A percentile compares a stretch with the other conserved stretches of the same genome.
These are phyloP conservation scores for Lomographa bimaculata DNA, from an alignment of 2,888 invertebrate genomes.

Conservation along the genomic window DNA sequence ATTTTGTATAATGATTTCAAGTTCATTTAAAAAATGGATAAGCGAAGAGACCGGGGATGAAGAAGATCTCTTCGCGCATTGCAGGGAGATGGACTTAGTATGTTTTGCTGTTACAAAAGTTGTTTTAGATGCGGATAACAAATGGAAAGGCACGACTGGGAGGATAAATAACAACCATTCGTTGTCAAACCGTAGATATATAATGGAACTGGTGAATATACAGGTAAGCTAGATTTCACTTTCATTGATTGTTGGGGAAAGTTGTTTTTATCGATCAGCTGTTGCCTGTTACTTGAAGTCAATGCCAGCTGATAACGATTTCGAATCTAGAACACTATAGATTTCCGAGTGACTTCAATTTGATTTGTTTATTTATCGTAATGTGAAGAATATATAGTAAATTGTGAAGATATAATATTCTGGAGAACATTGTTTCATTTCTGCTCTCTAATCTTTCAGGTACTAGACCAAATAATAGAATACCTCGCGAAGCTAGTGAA, in stretches of 20 bases:
- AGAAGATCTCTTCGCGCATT: slow-evolving; percentile 73
- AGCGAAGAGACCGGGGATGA: slow-evolving; percentile 79
- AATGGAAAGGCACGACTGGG: slow-evolving; percentile 66
- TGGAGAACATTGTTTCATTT: too few relatives aligned
- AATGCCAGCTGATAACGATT: too few relatives aligned
- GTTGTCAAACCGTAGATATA: slow-evolving; percentile 69
- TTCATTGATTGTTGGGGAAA: slow-evolving; percentile 5
- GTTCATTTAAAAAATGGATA: slow-evolving; percentile 77
- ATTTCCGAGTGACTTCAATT: too few relatives aligned
- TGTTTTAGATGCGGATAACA: slow-evolving; percentile 72
- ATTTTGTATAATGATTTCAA: slow-evolving; percentile 48
- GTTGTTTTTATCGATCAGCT: slow-evolving; percentile 13
- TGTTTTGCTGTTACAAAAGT: slow-evolving; percentile 74
- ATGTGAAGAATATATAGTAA: too few relatives aligned
- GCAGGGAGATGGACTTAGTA: slow-evolving; percentile 76
- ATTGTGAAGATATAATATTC: too few relatives aligned
- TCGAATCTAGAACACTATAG: too few relatives aligned
- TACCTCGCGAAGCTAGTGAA: slow-evolving; percentile 78
- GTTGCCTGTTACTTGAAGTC: slow-evolving; percentile 3
- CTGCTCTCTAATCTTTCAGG: too few relatives aligned
- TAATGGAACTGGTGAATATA: slow-evolving; percentile 78
- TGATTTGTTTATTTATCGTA: too few relatives aligned
- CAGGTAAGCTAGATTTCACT: slow-evolving; percentile 53
- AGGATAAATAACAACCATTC: slow-evolving; percentile 53
- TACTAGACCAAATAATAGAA: slow-evolving; percentile 82